These are phyloP conservation scores for Euphonia xanthogaster DNA, from an alignment of 2,797 vertebrate genomes.

Conservation along the genomic window DNA sequence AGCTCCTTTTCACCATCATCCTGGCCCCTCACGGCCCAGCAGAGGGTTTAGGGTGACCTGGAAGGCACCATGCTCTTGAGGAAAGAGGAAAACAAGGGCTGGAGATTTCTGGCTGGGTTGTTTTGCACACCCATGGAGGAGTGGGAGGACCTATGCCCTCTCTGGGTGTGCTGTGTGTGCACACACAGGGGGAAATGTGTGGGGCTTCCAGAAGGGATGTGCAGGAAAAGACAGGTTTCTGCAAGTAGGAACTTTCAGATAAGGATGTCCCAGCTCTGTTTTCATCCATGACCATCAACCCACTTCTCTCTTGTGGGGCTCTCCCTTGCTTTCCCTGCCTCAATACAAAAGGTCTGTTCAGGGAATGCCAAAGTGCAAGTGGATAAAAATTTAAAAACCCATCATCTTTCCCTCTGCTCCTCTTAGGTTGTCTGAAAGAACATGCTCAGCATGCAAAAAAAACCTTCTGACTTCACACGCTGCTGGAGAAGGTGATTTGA, in stretches of 20 bases:
- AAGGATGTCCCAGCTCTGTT: neutral
- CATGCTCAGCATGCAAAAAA: conserved; percentile 34
- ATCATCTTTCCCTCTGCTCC: conserved; percentile 1
- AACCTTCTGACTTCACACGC: conserved; percentile 69
- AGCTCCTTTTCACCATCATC: neutral
- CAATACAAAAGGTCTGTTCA: neutral
- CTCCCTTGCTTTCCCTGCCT: neutral
- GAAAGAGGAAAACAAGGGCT: neutral
- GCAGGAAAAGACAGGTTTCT: neutral
- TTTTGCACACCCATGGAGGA: rapidly evolving
- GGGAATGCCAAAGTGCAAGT: conserved; percentile 8
- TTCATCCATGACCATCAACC: neutral
- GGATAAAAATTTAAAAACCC: neutral
- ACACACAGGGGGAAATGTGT: rapidly evolving
- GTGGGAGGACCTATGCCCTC: neutral
- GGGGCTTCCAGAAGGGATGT: neutral
- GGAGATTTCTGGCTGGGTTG: neutral
- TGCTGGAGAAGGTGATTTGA: conserved; percentile 38
- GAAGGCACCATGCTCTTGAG: rapidly evolving
- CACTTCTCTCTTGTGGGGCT: rapidly evolving
- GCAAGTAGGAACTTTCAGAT: neutral
- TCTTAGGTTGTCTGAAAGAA: conserved; percentile 4
- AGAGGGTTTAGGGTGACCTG: neutral
- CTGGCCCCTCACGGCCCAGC: neutral
- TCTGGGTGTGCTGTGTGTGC: neutral